phyloP scores from a whole-genome alignment of 1,140 invertebrate species.

The Drosophila grimshawi region DNA sequence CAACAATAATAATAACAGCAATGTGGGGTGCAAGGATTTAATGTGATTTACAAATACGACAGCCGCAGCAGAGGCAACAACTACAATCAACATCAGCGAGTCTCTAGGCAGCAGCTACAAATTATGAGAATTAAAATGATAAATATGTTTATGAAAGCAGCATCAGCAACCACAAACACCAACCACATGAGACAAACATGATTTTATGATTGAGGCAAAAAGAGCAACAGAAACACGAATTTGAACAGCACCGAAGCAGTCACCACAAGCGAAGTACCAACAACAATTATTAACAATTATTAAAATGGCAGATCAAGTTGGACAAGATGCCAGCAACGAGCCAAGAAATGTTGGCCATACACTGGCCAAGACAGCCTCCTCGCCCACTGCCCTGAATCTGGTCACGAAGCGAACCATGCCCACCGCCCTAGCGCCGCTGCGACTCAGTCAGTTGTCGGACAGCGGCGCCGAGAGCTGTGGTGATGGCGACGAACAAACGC shows the following conservation, averaged over 20 bases:
- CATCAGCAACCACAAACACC: conserved; percentile 47
- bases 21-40: conserved; percentile 67
- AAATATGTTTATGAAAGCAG: conserved; percentile 55
- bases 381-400: conserved; percentile 56
- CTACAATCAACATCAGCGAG: conserved; percentile 25
- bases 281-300: conserved; percentile 1
- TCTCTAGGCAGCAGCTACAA: conserved; percentile 43
- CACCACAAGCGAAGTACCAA: conserved; percentile 2
- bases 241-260: conserved; percentile 12
- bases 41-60: conserved; percentile 77
- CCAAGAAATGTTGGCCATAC: conserved; percentile 2
- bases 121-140: conserved; percentile 72
- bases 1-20: conserved; percentile 51
- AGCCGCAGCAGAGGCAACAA: conserved; percentile 36
- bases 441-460: conserved; percentile 74
- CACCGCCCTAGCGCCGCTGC: conserved; percentile 44
- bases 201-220: conserved; percentile 61
- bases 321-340: conserved; percentile 27
- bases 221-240: conserved; percentile 33
- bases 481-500: conserved; percentile 72
- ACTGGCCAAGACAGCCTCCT: conserved; percentile 55
- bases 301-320: conserved; percentile 47
- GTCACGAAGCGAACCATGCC: conserved; percentile 45
- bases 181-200: conserved; percentile 49
- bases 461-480: conserved; percentile 77